These are phyloP conservation scores for Lathronympha strigana DNA, from an alignment of 2,888 invertebrate species.

Conservation along the genomic window DNA sequence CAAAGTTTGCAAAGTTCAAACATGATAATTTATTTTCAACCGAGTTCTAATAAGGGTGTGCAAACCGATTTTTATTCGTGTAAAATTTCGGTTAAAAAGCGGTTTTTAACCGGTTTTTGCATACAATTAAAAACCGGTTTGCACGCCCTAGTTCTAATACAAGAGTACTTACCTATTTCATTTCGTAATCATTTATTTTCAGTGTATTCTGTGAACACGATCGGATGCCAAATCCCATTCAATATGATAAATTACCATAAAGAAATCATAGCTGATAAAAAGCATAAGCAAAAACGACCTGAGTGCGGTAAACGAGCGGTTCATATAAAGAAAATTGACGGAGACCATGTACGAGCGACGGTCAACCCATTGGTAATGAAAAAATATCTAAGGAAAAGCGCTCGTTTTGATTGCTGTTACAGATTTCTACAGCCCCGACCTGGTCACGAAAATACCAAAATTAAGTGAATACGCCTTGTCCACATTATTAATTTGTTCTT, in stretches of 20 bases:
- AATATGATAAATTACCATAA: constrained; percentile 56
- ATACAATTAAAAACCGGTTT: too few relatives aligned
- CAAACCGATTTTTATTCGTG: too few relatives aligned
- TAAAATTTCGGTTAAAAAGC: too few relatives aligned
- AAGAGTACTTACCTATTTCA: too few relatives aligned
- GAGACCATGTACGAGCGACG: constrained; percentile 55
- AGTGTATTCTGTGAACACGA: constrained; percentile 62
- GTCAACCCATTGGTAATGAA: constrained; percentile 58
- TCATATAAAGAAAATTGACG: constrained; percentile 59
- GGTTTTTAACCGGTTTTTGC: too few relatives aligned
- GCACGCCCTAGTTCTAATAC: too few relatives aligned
- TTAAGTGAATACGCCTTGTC: constrained; percentile 48
- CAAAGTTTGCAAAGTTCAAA: too few relatives aligned
- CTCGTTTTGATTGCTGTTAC: constrained; percentile 65
- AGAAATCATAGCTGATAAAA: constrained; percentile 46
- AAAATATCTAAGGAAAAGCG: constrained; percentile 55
- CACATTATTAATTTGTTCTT: background rate
- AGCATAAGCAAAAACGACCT: constrained; percentile 37
- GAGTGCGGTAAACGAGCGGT: constrained; percentile 66
- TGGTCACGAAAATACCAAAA: constrained; percentile 48
- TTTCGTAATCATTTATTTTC: constrained; percentile 46
- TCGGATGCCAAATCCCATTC: constrained; percentile 70
- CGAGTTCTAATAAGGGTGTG: too few relatives aligned
- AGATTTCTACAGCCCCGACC: constrained; percentile 54
- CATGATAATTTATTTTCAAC: too few relatives aligned